Conservation (phyloP, 2,113 vertebrate genomes). For the Dryoscopus gambensis region DNA sequence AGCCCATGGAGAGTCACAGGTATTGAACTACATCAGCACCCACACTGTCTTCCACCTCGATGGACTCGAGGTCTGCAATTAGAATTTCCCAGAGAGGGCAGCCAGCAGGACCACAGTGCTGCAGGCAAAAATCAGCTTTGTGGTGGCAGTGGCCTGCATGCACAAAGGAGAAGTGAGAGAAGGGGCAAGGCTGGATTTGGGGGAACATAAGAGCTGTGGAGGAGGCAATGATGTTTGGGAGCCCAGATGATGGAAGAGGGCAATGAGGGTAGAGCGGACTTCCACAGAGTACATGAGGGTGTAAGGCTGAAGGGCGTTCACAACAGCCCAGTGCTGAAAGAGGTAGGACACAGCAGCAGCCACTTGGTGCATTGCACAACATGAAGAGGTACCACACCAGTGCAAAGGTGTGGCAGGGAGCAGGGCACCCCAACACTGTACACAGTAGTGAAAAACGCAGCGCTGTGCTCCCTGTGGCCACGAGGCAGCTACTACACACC, state of each 20-base stretch:
- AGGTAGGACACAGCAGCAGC: neutral
- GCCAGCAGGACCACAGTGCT: rapidly evolving
- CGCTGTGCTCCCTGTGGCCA: neutral
- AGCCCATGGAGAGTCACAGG: neutral
- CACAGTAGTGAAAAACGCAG: neutral
- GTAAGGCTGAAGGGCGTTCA: neutral
- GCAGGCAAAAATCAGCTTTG: neutral
- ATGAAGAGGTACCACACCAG: neutral
- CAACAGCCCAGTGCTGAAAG: rapidly evolving
- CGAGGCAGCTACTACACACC: neutral
- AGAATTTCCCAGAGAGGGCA: neutral
- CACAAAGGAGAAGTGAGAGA: neutral
- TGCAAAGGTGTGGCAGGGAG: neutral
- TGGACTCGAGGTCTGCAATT: neutral
- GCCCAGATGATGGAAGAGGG: neutral
- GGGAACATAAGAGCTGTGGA: neutral
- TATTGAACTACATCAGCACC: neutral
- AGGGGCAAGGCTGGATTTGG: neutral
- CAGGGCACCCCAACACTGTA: neutral
- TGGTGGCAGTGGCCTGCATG: neutral
- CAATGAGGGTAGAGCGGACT: neutral
- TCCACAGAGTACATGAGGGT: neutral
- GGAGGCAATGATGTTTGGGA: neutral
- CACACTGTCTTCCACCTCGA: neutral
- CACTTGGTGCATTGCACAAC: neutral